Base-by-base conservation (phyloP, 2,888 invertebrate species). In the Chydorus sphaericus region DNA sequence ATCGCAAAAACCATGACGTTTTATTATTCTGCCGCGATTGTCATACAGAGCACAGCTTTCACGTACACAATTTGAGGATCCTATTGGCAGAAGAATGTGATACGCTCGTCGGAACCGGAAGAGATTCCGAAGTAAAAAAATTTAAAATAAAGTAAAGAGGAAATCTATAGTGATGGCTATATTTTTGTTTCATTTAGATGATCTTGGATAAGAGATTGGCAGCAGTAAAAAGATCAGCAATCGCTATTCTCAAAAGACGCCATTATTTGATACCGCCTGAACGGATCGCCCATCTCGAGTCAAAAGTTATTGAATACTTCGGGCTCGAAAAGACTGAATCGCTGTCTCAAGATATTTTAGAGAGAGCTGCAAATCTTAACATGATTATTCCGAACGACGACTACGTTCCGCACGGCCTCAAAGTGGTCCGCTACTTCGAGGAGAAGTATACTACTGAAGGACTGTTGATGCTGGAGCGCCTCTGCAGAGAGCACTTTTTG, bases 1-100 rank as follows among this genome's bases (percentile, higher is more conserved):
- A 83, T 26, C 86, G 85, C 67, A 78, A 81, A 7, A 86, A 84
- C 0, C 88, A 88, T 68, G 88, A 89, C 69, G 78, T 87, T 48
- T 69, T 88, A 28, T 67, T 87, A 58, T 68, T 89, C 50, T 89
- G 88, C 68, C 72, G 75, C 38, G 58, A 63, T 1, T 89, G 88
- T 65, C 87, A 89, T 69, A 79, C 79, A 64, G 66, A 69, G 26
- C 83, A 84, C 68, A 83, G 82, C 66, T 71, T 73, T 38, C 71
- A 73, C 33, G 87, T 87, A 69, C 70, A 74, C 54, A 66, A 68
- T 4, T 67, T 85, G 61, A 75, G 83, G 51, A 71, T 72, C 61
- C 68, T 71, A 53, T 71, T 88, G 23, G 80, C 80, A 1, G 61
- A 63, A 1, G 64, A 69, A 59, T 85, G 84, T 66, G 67, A 72